Evolutionary conservation across 1,140 invertebrate species (phyloP).

Genomic region (Drosophila simulans): DNA sequence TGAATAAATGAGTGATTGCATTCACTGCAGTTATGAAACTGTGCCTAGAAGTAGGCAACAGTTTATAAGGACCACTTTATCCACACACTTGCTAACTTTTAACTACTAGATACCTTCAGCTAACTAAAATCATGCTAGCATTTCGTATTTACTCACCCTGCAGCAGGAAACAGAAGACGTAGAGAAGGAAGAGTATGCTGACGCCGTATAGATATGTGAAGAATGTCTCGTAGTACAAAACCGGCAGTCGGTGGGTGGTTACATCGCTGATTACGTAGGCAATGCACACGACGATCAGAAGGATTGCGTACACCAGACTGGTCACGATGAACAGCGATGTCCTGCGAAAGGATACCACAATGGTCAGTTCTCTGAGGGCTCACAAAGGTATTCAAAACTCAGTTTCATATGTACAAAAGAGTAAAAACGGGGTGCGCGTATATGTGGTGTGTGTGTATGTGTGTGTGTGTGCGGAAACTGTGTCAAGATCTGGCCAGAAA

Average conservation of each 20-base stretch:
- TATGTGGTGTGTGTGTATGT: slow-evolving; percentile 5
- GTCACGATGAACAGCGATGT: slow-evolving; percentile 97
- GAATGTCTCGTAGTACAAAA: slow-evolving; percentile 97
- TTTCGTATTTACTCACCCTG: slow-evolving; percentile 86
- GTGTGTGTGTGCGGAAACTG: slow-evolving; percentile 12
- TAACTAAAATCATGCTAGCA: too few relatives aligned
- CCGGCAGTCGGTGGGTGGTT: slow-evolving; percentile 94
- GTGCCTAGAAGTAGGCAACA: too few relatives aligned
- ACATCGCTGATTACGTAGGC: slow-evolving; percentile 97
- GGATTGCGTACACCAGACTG: slow-evolving; percentile 96
- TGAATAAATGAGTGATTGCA: background rate
- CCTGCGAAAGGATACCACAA: slow-evolving; percentile 85
- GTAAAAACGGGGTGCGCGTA: slow-evolving; percentile 29
- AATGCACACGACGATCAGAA: slow-evolving; percentile 95
- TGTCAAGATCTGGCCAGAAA: slow-evolving; percentile 39
- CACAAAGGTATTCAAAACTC: background rate
- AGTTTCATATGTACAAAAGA: slow-evolving; percentile 18
- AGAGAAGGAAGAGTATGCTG: slow-evolving; percentile 97
- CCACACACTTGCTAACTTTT: too few relatives aligned
- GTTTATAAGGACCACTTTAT: too few relatives aligned
- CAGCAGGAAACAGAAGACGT: slow-evolving; percentile 98
- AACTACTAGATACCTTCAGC: too few relatives aligned
- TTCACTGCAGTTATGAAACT: too few relatives aligned
- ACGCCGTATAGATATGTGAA: slow-evolving; percentile 98
- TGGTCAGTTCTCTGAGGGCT: slow-evolving; percentile 6